Conservation (phyloP, 2,113 vertebrate genomes). For the Corvus hawaiiensis region DNA sequence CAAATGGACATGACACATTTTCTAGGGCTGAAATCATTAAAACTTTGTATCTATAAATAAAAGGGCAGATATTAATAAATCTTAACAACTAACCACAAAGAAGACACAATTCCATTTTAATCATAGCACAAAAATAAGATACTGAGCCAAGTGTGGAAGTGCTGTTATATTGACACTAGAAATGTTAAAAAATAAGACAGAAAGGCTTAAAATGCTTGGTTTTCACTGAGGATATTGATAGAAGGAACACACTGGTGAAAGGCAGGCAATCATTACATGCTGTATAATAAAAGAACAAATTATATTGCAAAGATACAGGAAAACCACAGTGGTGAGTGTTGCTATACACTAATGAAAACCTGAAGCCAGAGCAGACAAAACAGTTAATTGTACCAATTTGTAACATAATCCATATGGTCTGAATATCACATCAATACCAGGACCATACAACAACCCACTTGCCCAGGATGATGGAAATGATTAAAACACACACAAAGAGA, state of each 20-base stretch:
- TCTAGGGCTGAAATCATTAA: conserved; percentile 30
- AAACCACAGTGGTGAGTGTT: background rate
- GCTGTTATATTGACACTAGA: background rate
- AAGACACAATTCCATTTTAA: background rate
- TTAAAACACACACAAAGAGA: background rate
- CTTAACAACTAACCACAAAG: background rate
- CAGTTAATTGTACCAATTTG: background rate
- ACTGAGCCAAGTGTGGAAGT: background rate
- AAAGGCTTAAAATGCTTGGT: background rate
- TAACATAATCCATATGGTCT: background rate
- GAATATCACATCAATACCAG: background rate
- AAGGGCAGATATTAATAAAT: conserved; percentile 21
- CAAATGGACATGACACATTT: background rate
- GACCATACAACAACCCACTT: background rate
- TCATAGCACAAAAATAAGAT: background rate
- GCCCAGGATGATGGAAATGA: background rate
- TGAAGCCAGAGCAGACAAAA: background rate
- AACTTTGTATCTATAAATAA: conserved; percentile 49
- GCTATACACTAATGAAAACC: background rate
- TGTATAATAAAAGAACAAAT: conserved; percentile 14
- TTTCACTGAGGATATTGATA: background rate
- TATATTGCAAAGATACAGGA: background rate
- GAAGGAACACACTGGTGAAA: background rate
- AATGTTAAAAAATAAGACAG: background rate
- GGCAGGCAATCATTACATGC: background rate